Evolutionary conservation across 2,113 vertebrate genomes (phyloP).

Genomic region (Miniopterus natalensis): DNA sequence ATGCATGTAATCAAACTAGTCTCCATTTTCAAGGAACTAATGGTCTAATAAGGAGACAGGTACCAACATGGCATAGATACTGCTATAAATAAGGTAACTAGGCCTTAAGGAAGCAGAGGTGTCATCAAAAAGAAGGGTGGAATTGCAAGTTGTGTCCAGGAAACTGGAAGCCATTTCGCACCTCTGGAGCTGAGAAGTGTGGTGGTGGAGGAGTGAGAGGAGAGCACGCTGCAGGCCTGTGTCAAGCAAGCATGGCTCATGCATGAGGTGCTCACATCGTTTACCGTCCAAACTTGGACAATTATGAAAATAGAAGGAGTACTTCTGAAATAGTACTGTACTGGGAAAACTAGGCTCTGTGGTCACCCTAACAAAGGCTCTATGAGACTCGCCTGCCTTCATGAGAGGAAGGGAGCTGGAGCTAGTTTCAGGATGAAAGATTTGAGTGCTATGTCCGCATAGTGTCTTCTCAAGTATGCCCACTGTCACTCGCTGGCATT

Average conservation of each 20-base stretch:
- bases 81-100: background rate
- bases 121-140: background rate
- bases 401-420: background rate
- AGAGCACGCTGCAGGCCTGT: background rate
- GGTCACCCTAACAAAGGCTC: background rate
- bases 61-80: background rate
- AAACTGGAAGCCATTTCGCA: background rate
- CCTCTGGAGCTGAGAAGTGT: background rate
- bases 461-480: background rate
- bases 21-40: slow-evolving; percentile 4
- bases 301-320: background rate
- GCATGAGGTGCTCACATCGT: background rate
- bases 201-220: background rate
- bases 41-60: background rate
- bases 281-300: background rate
- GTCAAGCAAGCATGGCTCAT: background rate
- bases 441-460: background rate
- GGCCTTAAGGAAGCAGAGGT: background rate
- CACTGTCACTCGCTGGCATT: background rate
- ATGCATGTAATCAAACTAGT: background rate
- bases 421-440: background rate
- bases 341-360: background rate
- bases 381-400: background rate
- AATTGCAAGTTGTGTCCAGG: background rate
- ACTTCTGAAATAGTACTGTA: background rate